These are phyloP conservation scores for Chloromyia formosa DNA, from an alignment of 2,888 invertebrate species.

Conservation along the genomic window DNA sequence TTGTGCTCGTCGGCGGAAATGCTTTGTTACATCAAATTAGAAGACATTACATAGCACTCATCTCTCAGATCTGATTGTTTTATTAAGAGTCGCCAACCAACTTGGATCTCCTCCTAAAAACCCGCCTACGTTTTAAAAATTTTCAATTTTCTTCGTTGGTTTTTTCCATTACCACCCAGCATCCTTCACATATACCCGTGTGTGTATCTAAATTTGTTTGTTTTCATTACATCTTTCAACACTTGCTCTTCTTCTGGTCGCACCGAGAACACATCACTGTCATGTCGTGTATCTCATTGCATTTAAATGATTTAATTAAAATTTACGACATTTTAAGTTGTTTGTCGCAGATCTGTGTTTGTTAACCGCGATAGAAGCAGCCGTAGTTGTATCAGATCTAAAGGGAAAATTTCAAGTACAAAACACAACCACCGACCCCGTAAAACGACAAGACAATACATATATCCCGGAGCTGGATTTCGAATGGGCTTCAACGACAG, in stretches of 20 bases:
- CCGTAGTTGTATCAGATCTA: background rate
- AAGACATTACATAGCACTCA: background rate
- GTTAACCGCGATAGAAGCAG: background rate
- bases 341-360: slow-evolving; percentile 24
- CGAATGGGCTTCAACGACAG: too few species aligned
- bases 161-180: background rate
- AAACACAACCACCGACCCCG: too few species aligned
- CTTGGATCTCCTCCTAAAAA: background rate
- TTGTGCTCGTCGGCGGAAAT: too few species aligned
- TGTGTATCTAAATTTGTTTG: background rate
- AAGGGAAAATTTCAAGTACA: background rate
- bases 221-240: background rate
- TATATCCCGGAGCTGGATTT: too few species aligned
- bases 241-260: background rate
- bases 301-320: slow-evolving; percentile 31
- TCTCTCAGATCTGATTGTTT: background rate
- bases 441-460: too few species aligned
- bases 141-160: background rate
- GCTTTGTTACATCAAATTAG: background rate
- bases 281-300: slow-evolving; percentile 15
- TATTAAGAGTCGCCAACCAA: background rate
- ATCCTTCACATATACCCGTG: background rate
- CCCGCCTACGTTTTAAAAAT: background rate
- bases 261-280: background rate
- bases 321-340: slow-evolving; percentile 24